Base-by-base conservation (phyloP, 2,797 vertebrate genomes). In the Aplochiton taeniatus region DNA sequence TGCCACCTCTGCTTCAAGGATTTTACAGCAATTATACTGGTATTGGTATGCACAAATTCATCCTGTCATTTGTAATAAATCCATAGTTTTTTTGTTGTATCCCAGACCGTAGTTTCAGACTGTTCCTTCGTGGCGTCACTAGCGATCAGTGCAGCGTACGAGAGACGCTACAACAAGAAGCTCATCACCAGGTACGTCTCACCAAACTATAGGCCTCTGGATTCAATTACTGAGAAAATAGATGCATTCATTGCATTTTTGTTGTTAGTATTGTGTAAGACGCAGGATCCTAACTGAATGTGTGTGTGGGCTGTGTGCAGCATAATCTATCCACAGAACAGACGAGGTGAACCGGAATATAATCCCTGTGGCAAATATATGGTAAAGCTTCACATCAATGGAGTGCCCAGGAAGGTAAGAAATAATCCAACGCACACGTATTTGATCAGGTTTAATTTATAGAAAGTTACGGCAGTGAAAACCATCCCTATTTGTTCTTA, bases 301-400 rank as follows among this genome's bases (percentile, higher is more conserved):
- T 52, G 51, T 55, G 13, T 42, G 11, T 57, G 43, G 55, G 53
- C 46, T 61, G 9, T 52, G 31, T 48, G 73, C 90, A 97, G 96
- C 87, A 94, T 99, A 72, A 99, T 99, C 90, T 99, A 93, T 79
- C 98, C 97, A 79, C 97, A 99, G 87, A 99, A 99, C 91, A 94
- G 96, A 75, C 95, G 92, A 68, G 96, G 97, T 46, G 92, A 97
- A 47, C 98, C 98, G 0, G 96, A 99, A 80, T 98, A 98, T 77
- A 99, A 99, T 82, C 97, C 97, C 0, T 99, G 97, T 91, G 98
- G 98, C 69, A 99, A 98, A 72, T 99, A 99, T 82, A 99, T 98
- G 96, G 97, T 99, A 64, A 99, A 98, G 72, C 93, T 99, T 60
- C 96, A 99, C 82, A 96, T 99, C 78, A 99, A 98, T n/a, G 97